Evolutionary conservation across 2,888 invertebrate genomes (phyloP).

Genomic region (Drosophila atripex): DNA sequence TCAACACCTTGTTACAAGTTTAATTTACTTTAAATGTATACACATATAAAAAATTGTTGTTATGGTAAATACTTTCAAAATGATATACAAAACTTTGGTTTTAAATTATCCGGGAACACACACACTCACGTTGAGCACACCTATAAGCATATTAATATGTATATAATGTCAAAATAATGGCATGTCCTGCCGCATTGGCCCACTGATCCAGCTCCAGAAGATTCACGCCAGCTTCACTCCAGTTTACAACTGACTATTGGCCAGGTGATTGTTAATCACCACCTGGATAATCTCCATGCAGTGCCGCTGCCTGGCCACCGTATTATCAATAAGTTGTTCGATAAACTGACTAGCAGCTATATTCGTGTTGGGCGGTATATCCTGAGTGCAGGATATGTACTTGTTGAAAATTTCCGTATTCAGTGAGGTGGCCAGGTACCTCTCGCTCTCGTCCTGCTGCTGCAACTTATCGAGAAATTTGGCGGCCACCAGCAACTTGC

Average conservation of each 20-base stretch:
- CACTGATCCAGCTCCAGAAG: conserved; percentile 9
- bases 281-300: conserved; percentile 81
- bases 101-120: conserved; percentile 32
- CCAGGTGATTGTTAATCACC: conserved; percentile 80
- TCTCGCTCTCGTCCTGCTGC: conserved; percentile 75
- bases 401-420: conserved; percentile 82
- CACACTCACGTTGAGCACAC: conserved; percentile 42
- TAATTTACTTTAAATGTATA: conserved; percentile 53
- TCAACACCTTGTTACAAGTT: conserved; percentile 54
- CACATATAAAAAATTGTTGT: conserved; percentile 44
- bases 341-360: conserved; percentile 81
- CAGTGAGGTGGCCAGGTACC: conserved; percentile 78
- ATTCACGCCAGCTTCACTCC: neutral
- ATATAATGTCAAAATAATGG: conserved; percentile 9
- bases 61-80: conserved; percentile 37
- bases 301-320: conserved; percentile 80
- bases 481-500: conserved; percentile 76
- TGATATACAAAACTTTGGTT: conserved; percentile 40
- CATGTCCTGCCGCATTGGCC: conserved; percentile 27
- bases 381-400: conserved; percentile 82
- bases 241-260: conserved; percentile 68
- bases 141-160: conserved; percentile 36
- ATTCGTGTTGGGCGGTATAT: conserved; percentile 81
- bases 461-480: conserved; percentile 73
- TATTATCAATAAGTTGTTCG: conserved; percentile 81